Evolutionary conservation across 2,113 vertebrate genomes (phyloP), one percentile per base, ranked within the genome.

Genomic region (Lamprologus callipterus): DNA sequence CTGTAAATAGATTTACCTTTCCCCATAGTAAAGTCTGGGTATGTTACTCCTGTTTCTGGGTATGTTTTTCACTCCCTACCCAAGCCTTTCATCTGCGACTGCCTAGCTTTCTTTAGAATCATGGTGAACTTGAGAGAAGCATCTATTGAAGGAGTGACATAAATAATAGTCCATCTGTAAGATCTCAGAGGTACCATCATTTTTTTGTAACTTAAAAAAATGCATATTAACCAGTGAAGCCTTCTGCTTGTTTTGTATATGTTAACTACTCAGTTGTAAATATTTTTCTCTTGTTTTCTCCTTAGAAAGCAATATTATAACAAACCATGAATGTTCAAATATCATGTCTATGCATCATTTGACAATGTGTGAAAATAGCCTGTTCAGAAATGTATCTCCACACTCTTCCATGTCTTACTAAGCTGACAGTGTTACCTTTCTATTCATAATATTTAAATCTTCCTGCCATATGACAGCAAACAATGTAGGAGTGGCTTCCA

Each of bases 1-100:
- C 93, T 93, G 90, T 94, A 95, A 96, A 97, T 96, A 95, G 94
- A 92, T 91, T 90, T 95, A 95, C 92, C 94, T 95, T 96, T 95
- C 91, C 92, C 92, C 70, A 87, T 83, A 91, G 91, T 90, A 94
- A 91, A 94, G 92, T 95, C 87, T 85, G 40, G 68, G 68, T 75
- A 75, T 75, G 68, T 75, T 75, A 75, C 68, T 45, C 21, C 37
- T 75, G 40, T 89, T 87, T 21, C 80, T 88, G 88, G 80, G 68
- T 93, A 85, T 85, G 33, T 31, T 85, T 90, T 91, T 13, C 33
- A 21, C 28, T 82, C 63, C 40, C 37, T 3, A 19, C 87, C 89
- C 80, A 60, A 70, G 80, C 65, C 82, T 90, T 94, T 93, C 79
- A 90, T 93, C 88, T 83, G 55, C 6, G 40, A 90, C 82, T 87